Percentiles rank a stretch among this genome's conserved stretches.
phyloP scores from a whole-genome alignment of 2,888 invertebrate species.

The Nephrotoma flavescens region DNA sequence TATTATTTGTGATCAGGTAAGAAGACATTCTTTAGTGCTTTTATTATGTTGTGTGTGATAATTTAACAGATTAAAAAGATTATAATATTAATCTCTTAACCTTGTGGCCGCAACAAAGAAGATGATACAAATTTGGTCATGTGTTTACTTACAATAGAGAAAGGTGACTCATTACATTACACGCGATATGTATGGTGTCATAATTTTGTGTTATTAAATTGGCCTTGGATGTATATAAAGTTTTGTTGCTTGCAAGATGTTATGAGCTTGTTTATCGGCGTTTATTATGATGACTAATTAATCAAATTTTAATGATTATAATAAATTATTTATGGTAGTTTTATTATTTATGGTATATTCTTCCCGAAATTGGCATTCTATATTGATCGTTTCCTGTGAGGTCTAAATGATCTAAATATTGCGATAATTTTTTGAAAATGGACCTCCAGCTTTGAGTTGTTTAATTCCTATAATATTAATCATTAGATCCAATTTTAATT shows the following conservation, averaged over 20 bases:
- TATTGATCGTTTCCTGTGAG: too few relatives aligned
- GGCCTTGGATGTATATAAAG: not conserved
- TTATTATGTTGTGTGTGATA: not conserved
- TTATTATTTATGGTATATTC: not conserved
- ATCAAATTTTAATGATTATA: not conserved
- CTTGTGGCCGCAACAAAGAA: not conserved
- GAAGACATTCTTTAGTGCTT: slow-evolving; percentile 23
- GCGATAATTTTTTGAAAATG: too few relatives aligned
- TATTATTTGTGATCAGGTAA: slow-evolving; percentile 95
- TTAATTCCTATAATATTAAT: too few relatives aligned
- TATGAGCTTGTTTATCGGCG: not conserved
- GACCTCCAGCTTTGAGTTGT: too few relatives aligned
- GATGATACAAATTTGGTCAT: not conserved
- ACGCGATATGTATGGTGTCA: not conserved
- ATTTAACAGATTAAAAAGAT: not conserved
- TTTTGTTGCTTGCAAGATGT: not conserved
- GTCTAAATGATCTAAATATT: too few relatives aligned
- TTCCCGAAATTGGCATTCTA: not conserved
- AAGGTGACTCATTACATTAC: not conserved
- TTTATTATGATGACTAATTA: not conserved
- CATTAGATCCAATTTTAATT: too few relatives aligned
- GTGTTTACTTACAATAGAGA: not conserved
- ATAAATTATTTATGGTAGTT: not conserved
- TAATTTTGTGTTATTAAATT: not conserved
- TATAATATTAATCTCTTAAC: not conserved